Percentiles rank a stretch among this genome's conserved stretches.
Conservation (phyloP, 2,888 invertebrate genomes). For the Pomacea canaliculata region DNA sequence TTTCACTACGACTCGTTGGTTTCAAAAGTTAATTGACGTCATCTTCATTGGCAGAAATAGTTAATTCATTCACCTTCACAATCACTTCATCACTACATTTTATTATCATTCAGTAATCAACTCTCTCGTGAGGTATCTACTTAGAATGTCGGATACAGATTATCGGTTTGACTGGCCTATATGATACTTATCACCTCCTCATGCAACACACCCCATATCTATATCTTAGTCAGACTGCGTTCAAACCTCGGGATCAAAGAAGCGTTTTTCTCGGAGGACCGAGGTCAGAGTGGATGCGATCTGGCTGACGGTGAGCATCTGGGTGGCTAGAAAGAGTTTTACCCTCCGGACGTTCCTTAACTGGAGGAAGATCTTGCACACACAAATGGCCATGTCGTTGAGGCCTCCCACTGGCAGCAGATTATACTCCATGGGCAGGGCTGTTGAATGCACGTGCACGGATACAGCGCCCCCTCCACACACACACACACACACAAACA, state of each 20-base stretch:
- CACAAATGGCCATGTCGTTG: slow-evolving; percentile 12
- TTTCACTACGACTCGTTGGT: too few species aligned
- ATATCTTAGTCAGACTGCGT: too few species aligned
- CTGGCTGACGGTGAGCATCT: neutral
- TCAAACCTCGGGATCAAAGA: neutral
- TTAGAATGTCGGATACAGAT: too few species aligned
- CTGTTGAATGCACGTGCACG: neutral
- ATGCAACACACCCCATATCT: too few species aligned
- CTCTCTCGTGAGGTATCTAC: too few species aligned
- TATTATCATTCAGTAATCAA: too few species aligned
- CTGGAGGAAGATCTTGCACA: slow-evolving; percentile 11
- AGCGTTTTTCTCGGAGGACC: neutral
- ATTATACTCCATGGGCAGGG: slow-evolving; percentile 6
- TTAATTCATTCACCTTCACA: too few species aligned
- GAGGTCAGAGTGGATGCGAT: neutral
- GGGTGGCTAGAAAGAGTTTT: neutral
- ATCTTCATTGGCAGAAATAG: too few species aligned
- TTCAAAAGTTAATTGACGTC: too few species aligned
- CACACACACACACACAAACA: slow-evolving; percentile 6
- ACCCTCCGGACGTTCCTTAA: neutral
- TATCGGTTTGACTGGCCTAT: too few species aligned
- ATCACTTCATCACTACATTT: too few species aligned
- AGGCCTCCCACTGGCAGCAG: slow-evolving; percentile 5
- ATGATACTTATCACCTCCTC: too few species aligned
- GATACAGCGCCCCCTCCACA: neutral